Conservation (phyloP, 1,140 invertebrate genomes). For the Aphis gossypii region DNA sequence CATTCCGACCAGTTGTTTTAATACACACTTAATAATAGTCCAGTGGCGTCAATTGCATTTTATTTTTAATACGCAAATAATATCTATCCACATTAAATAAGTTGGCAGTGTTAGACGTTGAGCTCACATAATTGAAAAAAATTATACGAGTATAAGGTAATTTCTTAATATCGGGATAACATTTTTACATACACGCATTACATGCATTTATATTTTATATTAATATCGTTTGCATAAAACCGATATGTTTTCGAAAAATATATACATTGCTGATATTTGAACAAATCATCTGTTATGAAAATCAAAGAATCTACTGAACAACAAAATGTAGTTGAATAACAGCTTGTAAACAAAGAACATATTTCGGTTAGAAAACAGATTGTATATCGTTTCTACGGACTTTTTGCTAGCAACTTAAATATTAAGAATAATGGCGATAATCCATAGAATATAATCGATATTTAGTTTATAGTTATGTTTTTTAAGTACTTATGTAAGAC, state of each 20-base stretch:
- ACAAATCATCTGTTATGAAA: background rate
- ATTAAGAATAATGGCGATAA: background rate
- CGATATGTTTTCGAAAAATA: background rate
- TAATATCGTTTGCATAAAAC: background rate
- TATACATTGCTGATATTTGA: background rate
- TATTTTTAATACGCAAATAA: background rate
- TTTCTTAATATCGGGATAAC: background rate
- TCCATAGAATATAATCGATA: background rate
- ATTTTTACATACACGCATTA: background rate
- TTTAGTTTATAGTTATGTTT: background rate
- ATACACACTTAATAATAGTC: background rate
- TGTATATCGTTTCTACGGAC: background rate
- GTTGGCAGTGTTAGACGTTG: background rate
- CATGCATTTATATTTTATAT: background rate
- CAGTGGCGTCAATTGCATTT: background rate
- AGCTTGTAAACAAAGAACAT: background rate
- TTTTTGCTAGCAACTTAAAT: background rate
- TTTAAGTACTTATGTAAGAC: background rate
- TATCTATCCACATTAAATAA: background rate
- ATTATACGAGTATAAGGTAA: background rate
- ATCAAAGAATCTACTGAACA: background rate
- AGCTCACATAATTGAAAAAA: background rate
- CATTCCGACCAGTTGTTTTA: background rate
- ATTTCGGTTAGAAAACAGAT: background rate
- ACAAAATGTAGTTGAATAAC: background rate